Evolutionary conservation across 2,797 vertebrate species (phyloP).

Genomic region (Margarornis squamiger): DNA sequence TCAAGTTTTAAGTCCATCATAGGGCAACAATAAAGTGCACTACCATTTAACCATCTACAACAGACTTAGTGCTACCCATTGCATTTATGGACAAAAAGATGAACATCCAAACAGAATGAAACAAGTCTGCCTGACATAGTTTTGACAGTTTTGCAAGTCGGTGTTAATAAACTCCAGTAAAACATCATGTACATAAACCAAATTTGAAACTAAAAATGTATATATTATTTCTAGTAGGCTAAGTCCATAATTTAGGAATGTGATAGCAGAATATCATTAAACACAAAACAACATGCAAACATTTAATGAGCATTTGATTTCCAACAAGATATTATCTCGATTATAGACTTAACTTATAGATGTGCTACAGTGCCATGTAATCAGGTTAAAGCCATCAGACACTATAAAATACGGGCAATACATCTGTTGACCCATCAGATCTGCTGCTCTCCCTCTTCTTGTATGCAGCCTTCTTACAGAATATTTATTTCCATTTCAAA

Average conservation of each 20-base stretch:
- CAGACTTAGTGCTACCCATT: not conserved
- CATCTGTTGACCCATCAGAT: not conserved
- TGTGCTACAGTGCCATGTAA: not conserved
- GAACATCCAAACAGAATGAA: not conserved
- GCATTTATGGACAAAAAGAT: not conserved
- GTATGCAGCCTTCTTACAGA: not conserved
- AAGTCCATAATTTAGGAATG: not conserved
- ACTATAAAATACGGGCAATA: not conserved
- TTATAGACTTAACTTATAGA: not conserved
- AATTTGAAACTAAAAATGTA: not conserved
- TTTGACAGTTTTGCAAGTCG: not conserved
- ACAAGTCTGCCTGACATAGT: not conserved
- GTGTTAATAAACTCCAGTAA: not conserved
- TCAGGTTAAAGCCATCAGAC: not conserved
- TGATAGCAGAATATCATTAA: not conserved
- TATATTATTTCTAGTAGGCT: not conserved
- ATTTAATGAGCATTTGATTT: not conserved
- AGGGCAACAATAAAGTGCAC: not conserved
- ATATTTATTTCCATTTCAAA: not conserved
- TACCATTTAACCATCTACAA: not conserved
- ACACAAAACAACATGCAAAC: not conserved
- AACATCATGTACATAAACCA: not conserved
- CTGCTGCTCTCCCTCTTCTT: not conserved
- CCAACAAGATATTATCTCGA: not conserved
- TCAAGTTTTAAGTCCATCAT: not conserved